These are phyloP conservation scores for Larimichthys polyactis DNA, from an alignment of 2,113 vertebrate species.

Conservation along the genomic window DNA sequence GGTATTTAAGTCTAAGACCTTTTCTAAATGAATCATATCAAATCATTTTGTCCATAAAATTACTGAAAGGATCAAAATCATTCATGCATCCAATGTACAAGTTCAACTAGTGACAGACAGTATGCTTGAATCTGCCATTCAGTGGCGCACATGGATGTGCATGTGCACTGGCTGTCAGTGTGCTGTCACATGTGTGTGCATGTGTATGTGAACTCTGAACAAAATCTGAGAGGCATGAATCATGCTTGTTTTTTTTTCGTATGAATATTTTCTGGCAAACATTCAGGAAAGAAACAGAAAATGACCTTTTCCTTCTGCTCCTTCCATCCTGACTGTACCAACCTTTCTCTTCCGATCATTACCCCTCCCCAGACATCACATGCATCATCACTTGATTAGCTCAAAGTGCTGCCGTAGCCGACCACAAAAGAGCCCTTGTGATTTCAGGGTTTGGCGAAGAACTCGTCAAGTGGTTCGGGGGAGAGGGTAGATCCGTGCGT, in stretches of 20 bases:
- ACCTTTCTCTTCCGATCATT: constrained; percentile 10
- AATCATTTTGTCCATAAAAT: not conserved
- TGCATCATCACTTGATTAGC: constrained; percentile 76
- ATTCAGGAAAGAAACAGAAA: constrained; percentile 1
- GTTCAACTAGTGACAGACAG: not conserved
- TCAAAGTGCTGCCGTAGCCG: constrained; percentile 11
- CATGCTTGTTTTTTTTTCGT: not conserved
- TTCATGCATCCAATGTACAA: not conserved
- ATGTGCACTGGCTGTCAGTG: not conserved
- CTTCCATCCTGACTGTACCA: not conserved
- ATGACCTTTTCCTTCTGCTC: constrained; percentile 3
- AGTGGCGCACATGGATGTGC: not conserved
- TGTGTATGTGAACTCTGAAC: not conserved
- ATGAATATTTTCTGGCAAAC: not conserved
- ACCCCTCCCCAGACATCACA: constrained; percentile 62
- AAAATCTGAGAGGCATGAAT: not conserved
- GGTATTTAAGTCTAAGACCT: too few relatives aligned
- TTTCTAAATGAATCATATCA: not conserved
- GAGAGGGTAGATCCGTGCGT: not conserved
- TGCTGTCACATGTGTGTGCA: not conserved
- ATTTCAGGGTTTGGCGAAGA: constrained; percentile 17
- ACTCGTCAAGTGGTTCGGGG: not conserved
- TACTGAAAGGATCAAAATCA: too few relatives aligned
- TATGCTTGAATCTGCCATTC: not conserved
- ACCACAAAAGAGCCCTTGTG: constrained; percentile 61